Evolutionary conservation across 1,140 invertebrate genomes (phyloP).

Genomic region (Zophobas atratus): DNA sequence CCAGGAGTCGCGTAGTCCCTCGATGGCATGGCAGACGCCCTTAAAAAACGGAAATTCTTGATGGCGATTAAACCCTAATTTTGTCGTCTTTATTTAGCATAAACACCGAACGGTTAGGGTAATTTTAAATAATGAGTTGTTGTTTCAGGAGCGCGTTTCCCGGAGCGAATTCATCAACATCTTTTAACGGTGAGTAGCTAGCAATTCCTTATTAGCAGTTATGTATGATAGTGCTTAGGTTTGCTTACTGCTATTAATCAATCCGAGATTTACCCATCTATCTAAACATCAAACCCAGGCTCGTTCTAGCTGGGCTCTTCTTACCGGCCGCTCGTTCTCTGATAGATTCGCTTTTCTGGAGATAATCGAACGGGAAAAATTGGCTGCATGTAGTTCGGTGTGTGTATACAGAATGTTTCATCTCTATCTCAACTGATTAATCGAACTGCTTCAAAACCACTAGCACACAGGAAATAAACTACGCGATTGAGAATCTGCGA

Average conservation of each 20-base stretch:
- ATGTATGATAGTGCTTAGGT: conserved; percentile 44
- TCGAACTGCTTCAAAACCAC: too few relatives aligned
- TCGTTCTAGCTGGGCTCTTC: conserved; percentile 11
- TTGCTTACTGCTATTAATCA: conserved; percentile 45
- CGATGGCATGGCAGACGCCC: neutral
- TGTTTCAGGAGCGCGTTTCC: conserved; percentile 29
- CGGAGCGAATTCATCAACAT: conserved; percentile 42
- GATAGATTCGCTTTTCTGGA: conserved; percentile 15
- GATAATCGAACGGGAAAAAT: neutral
- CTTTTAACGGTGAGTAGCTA: conserved; percentile 42
- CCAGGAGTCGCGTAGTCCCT: neutral
- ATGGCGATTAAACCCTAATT: conserved; percentile 15
- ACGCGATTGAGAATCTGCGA: too few relatives aligned
- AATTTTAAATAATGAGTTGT: conserved; percentile 38
- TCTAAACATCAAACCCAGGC: conserved; percentile 43
- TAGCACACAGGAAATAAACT: too few relatives aligned
- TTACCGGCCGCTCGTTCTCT: conserved; percentile 12
- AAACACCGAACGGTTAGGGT: conserved; percentile 18
- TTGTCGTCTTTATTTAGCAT: conserved; percentile 33
- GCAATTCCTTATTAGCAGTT: conserved; percentile 44
- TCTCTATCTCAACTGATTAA: too few relatives aligned
- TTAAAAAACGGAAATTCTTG: neutral
- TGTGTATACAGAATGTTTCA: too few relatives aligned
- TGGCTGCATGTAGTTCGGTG: too few relatives aligned
- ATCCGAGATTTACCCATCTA: conserved; percentile 47